Percentiles rank a stretch among this genome's conserved stretches.
Evolutionary conservation across 2,888 invertebrate species (phyloP).

Genomic region (Chaetoderma sp.): DNA sequence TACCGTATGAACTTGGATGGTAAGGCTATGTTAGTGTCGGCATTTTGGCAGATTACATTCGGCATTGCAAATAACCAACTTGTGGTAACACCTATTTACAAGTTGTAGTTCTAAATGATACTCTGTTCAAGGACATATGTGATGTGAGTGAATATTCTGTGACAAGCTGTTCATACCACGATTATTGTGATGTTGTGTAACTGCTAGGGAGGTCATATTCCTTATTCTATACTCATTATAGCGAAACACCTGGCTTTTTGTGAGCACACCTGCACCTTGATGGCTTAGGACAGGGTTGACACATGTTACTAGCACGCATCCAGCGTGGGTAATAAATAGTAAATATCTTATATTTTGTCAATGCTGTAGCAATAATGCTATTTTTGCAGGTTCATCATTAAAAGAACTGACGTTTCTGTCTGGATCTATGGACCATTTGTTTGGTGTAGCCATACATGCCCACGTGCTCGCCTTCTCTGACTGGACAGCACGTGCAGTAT

Average conservation of each 20-base stretch:
- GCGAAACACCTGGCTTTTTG: neutral
- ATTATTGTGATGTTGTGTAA: too few relatives aligned
- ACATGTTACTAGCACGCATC: neutral
- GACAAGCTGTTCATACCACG: too few relatives aligned
- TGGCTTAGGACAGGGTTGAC: neutral
- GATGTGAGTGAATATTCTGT: too few relatives aligned
- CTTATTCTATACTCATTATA: neutral
- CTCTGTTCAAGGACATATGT: too few relatives aligned
- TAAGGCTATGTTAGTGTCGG: too few relatives aligned
- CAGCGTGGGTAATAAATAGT: neutral
- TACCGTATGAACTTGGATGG: slow-evolving; percentile 49
- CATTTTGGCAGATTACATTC: too few relatives aligned
- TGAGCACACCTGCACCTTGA: neutral
- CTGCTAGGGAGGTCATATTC: too few relatives aligned
- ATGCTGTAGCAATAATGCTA: too few relatives aligned
- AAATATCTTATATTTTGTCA: too few relatives aligned
- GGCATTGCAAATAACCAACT: too few relatives aligned
- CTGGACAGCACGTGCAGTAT: slow-evolving; percentile 44
- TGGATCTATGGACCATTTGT: slow-evolving; percentile 42
- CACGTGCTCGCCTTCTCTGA: slow-evolving; percentile 49
- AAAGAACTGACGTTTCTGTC: slow-evolving; percentile 40
- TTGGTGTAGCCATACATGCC: slow-evolving; percentile 44
- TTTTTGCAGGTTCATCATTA: slow-evolving; percentile 34
- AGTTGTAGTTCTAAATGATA: too few relatives aligned
- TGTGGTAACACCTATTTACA: too few relatives aligned